Evolutionary conservation across 2,797 vertebrate species (phyloP).

Genomic region (Spinus pinus): DNA sequence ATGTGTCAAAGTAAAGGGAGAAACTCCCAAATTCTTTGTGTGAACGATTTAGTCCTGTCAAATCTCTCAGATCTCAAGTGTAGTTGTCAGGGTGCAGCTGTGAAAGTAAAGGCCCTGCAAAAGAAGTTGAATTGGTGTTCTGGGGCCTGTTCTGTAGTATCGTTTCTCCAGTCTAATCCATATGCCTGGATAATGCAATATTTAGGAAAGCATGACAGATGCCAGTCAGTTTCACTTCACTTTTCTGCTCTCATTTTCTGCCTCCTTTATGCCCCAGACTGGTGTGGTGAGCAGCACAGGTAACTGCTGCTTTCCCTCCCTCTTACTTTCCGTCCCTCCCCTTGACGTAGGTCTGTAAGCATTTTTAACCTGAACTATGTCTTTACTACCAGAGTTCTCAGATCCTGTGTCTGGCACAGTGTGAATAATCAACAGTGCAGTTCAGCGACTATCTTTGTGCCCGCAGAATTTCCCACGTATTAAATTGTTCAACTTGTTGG

Average conservation of each 20-base stretch:
- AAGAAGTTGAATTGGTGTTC: neutral
- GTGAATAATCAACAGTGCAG: slow-evolving; percentile 40
- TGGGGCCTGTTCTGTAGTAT: neutral
- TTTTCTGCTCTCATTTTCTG: neutral
- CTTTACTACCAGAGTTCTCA: neutral
- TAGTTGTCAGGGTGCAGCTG: neutral
- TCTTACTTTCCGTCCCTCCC: neutral
- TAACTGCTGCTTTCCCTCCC: neutral
- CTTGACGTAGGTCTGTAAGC: neutral
- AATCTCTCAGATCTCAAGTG: neutral
- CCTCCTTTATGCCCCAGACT: neutral
- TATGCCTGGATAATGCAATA: neutral
- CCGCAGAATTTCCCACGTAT: slow-evolving; percentile 39
- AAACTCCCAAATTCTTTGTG: neutral
- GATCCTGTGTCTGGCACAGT: neutral
- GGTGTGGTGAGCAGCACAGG: neutral
- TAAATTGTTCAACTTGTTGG: slow-evolving; percentile 42
- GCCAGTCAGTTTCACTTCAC: neutral
- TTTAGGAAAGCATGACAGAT: neutral
- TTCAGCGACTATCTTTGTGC: neutral
- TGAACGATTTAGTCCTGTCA: neutral
- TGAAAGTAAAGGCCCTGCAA: neutral
- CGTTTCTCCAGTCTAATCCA: neutral
- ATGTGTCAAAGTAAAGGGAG: neutral
- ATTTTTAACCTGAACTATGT: slow-evolving; percentile 6